Percentiles rank a stretch among this genome's conserved stretches.
phyloP scores from a whole-genome alignment of 2,888 invertebrate genomes.

The Rhamphomyia laevipes region DNA sequence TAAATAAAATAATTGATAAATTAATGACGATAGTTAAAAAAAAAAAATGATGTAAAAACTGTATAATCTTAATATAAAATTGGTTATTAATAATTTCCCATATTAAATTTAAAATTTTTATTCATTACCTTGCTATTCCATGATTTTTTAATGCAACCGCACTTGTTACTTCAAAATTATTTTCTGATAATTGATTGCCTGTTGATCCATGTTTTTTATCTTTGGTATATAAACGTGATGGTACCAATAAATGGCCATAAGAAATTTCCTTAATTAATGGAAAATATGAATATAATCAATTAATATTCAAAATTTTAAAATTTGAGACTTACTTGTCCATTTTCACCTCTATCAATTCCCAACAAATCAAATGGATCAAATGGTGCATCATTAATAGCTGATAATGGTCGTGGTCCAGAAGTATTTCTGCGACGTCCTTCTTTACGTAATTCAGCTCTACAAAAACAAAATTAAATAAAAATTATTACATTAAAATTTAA shows the following conservation, averaged over 20 bases:
- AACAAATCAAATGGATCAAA: constrained; percentile 77
- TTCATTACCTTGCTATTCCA: constrained; percentile 43
- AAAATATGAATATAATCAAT: neutral
- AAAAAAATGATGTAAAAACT: no score
- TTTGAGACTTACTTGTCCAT: constrained; percentile 61
- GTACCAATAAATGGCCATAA: constrained; percentile 72
- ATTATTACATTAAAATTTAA: neutral
- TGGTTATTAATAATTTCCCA: neutral
- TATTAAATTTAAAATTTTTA: constrained; percentile 6
- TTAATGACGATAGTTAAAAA: no score
- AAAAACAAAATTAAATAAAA: constrained; percentile 11
- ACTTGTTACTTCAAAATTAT: constrained; percentile 36
- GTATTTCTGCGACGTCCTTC: constrained; percentile 69
- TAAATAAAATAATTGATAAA: no score
- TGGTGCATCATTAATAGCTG: constrained; percentile 67
- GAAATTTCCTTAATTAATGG: constrained; percentile 59
- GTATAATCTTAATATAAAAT: no score
- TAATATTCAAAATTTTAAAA: no score
- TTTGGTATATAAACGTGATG: constrained; percentile 47
- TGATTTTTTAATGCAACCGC: constrained; percentile 41
- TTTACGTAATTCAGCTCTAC: constrained; percentile 53
- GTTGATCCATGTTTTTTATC: constrained; percentile 35
- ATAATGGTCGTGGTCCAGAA: constrained; percentile 71
- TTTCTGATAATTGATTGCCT: constrained; percentile 24
- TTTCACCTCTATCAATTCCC: constrained; percentile 66